Percentiles rank a stretch among this genome's conserved stretches.
These are phyloP conservation scores for Gadopsis bispinosus DNA, from an alignment of 2,797 vertebrate genomes.

Conservation along the genomic window DNA sequence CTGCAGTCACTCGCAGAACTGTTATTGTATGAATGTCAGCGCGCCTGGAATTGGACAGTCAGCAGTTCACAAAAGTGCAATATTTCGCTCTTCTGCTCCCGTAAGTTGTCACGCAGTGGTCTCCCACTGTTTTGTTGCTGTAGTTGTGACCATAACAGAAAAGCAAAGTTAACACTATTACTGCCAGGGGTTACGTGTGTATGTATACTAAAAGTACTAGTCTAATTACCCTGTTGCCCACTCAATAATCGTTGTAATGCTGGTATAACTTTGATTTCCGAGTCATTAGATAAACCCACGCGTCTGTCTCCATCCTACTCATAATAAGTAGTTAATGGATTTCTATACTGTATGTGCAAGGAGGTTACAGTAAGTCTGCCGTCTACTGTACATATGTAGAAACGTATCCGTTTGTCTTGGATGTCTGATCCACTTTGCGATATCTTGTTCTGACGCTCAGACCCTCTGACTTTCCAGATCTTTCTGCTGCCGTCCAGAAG, in stretches of 20 bases:
- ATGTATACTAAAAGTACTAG: neutral
- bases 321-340: neutral
- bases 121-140: neutral
- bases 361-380: neutral
- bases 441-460: conserved; percentile 30
- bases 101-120: conserved; percentile 20
- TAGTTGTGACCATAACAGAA: neutral
- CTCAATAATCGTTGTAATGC: neutral
- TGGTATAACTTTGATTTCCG: neutral
- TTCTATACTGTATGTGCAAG: neutral
- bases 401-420: neutral
- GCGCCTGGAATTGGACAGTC: conserved; percentile 36
- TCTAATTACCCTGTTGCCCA: neutral
- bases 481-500: conserved; percentile 96
- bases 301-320: too few species aligned
- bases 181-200: neutral
- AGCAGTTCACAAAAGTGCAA: conserved; percentile 39
- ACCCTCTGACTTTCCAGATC: conserved; percentile 83
- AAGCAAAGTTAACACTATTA: neutral
- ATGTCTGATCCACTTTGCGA: neutral
- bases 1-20: conserved; percentile 22
- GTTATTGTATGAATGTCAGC: conserved; percentile 54
- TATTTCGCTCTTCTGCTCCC: conserved; percentile 26
- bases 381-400: neutral
- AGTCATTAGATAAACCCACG: neutral